Conservation (phyloP, 2,888 invertebrate species). For the Gari tellinella region DNA sequence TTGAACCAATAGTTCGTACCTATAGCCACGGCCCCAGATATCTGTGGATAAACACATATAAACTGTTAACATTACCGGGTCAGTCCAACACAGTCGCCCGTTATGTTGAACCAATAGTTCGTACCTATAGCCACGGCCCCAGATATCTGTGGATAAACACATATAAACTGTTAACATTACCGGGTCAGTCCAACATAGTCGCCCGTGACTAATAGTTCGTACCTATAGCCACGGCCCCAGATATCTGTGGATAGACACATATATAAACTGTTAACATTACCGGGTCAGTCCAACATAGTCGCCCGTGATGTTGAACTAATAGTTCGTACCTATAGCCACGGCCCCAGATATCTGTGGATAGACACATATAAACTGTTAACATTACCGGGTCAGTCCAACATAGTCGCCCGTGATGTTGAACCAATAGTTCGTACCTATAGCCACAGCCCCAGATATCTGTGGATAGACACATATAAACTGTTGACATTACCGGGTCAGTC, state of each 20-base stretch:
- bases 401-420: constrained; percentile 43
- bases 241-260: constrained; percentile 21
- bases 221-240: constrained; percentile 26
- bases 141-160: constrained; percentile 22
- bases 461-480: neutral
- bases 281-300: constrained; percentile 48
- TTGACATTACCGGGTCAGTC: constrained; percentile 40
- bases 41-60: constrained; percentile 14
- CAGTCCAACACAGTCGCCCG: constrained; percentile 41
- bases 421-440: constrained; percentile 51
- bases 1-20: constrained; percentile 57
- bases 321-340: constrained; percentile 42
- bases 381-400: constrained; percentile 41
- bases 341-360: constrained; percentile 29
- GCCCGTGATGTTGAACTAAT: constrained; percentile 49
- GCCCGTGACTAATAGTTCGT: constrained; percentile 49
- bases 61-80: constrained; percentile 32
- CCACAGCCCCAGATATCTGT: constrained; percentile 33
- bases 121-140: constrained; percentile 37
- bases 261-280: constrained; percentile 19
- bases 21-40: constrained; percentile 24
- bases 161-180: constrained; percentile 17
- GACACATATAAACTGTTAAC: constrained; percentile 1
- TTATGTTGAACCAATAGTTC: constrained; percentile 51
- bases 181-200: constrained; percentile 47